Evolutionary conservation across 37 sponge, comb jelly and placozoan genomes (phyloP).

Genomic region (Spongilla lacustris): DNA sequence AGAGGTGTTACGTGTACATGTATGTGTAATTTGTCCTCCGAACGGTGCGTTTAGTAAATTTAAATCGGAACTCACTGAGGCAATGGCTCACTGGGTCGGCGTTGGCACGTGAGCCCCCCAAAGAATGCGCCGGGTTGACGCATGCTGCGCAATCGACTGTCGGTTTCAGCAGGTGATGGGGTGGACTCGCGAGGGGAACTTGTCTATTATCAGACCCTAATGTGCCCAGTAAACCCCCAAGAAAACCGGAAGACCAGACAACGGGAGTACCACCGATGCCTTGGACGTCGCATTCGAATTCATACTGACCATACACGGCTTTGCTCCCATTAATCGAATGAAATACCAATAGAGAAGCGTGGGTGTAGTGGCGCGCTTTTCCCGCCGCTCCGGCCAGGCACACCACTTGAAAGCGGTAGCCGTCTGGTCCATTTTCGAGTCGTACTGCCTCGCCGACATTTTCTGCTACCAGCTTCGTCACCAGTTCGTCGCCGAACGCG

Average conservation of each 20-base stretch:
- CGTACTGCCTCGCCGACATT: neutral
- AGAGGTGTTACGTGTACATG: neutral
- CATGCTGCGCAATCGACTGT: neutral
- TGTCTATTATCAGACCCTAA: neutral
- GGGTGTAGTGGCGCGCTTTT: neutral
- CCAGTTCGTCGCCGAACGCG: slow-evolving; percentile 2
- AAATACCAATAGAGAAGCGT: neutral
- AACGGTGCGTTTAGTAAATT: neutral
- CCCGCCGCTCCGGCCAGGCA: neutral
- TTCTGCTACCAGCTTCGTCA: neutral
- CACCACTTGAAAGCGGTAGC: neutral
- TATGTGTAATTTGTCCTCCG: neutral
- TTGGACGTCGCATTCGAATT: neutral
- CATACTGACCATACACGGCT: neutral
- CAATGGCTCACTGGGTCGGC: neutral
- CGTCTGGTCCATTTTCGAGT: neutral
- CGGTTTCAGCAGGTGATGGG: neutral
- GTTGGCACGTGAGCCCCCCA: neutral
- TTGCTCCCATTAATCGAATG: neutral
- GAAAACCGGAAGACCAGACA: neutral
- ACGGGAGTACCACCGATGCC: neutral
- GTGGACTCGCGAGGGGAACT: neutral
- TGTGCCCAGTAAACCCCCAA: neutral
- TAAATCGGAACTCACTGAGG: neutral
- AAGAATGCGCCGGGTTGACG: neutral